Base-by-base conservation (phyloP, 2,888 invertebrate genomes). In the Allolobophora icterica region DNA sequence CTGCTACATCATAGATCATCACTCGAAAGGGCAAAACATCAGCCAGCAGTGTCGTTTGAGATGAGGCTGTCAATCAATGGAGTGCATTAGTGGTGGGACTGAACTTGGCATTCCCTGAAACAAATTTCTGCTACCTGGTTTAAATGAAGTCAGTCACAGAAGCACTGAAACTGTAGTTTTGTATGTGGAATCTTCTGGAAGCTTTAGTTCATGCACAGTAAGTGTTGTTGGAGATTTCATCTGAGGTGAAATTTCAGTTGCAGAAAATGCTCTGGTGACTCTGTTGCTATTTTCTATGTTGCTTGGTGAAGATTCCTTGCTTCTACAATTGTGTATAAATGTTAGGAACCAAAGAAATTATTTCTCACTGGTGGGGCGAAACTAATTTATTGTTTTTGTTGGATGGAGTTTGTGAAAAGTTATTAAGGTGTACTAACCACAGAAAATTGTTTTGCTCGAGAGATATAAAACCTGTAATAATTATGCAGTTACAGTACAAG, bases 51-150 rank as follows among this genome's bases (percentile, higher is more conserved):
- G 30, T 71, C n/a, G 30, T n/a, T 71, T 71, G 71, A 71, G 71
- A 71, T n/a, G n/a, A n/a, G 0, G n/a, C 71, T 71, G 71, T 71
- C 71, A n/a, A n/a, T 71, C n/a, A 71, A 71, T 30, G n/a, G 71
- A 71, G 71, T 71, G 71, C 71, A 71, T 71, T 71, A n/a, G 71
- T 71, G 71, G 71, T 71, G 11, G 71, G n/a, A 71, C n/a, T 71
- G 71, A 71, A 71, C 71, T 71, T 30, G 71, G 71, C 71, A 71
- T 71, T 71, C n/a, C 11, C 8, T 71, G 71, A 71, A 71, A 71
- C 30, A n/a, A 71, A 71, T 71, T 30, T 71, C 71, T 71, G 71
- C n/a, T n/a, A n/a, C 71, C 71, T 71, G 71, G 71, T n/a, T 71
- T 71, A 71, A 71, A 71, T 71, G 71, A 71, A n/a, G 71, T 71